Evolutionary conservation across 2,797 vertebrate genomes (phyloP).

Genomic region (Potorous gilbertii): DNA sequence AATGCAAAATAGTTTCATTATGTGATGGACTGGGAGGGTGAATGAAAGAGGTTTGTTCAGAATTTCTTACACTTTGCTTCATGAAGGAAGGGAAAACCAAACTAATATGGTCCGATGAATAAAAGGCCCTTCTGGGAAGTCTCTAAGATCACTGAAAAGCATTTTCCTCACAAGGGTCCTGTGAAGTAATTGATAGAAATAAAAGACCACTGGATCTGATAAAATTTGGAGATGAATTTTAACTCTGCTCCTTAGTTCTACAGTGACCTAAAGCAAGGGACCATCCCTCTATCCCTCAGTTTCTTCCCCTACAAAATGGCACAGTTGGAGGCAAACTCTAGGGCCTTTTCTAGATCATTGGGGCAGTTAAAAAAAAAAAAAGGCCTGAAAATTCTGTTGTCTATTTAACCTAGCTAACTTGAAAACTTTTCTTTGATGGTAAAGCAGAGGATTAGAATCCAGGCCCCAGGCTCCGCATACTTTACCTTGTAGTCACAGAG

Average conservation of each 20-base stretch:
- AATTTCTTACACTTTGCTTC: neutral
- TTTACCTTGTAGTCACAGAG: neutral
- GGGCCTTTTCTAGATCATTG: neutral
- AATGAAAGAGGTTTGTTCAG: neutral
- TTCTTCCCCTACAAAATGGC: neutral
- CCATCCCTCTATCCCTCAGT: neutral
- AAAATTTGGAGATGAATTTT: neutral
- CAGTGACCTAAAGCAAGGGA: neutral
- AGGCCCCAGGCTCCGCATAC: neutral
- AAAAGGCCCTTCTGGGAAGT: neutral
- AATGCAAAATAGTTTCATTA: neutral
- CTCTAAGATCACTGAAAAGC: neutral
- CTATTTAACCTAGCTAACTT: neutral
- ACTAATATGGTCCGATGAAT: neutral
- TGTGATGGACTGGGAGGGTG: neutral
- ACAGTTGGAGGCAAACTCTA: neutral
- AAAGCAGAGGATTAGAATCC: neutral
- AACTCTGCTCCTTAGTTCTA: neutral
- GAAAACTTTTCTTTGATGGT: neutral
- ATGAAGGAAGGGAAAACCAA: neutral
- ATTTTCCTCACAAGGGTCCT: neutral
- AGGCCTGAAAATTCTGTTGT: neutral
- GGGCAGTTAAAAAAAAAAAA: neutral
- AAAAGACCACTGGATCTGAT: neutral
- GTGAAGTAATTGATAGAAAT: neutral